phyloP scores from a whole-genome alignment of 2,113 vertebrate genomes.

The Actinemys pallida region DNA sequence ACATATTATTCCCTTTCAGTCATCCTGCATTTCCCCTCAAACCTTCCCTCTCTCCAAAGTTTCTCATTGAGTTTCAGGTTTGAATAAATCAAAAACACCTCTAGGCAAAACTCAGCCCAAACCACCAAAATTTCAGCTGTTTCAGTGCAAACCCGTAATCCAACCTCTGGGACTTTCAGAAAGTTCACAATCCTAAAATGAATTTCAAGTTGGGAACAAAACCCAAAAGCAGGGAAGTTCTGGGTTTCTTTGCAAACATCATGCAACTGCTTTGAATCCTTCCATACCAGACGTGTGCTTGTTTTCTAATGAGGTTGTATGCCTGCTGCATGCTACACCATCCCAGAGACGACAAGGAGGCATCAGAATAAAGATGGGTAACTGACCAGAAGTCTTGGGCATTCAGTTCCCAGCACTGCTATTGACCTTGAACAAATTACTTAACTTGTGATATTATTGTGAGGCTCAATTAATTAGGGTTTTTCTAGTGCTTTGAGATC shows the following conservation, averaged over 20 bases:
- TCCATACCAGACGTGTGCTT: not conserved
- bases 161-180: not conserved
- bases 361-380: not conserved
- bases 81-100: not conserved
- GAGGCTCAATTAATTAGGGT: not conserved
- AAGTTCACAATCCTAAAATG: not conserved
- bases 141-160: not conserved
- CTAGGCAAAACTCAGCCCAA: not conserved
- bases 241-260: not conserved
- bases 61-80: not conserved
- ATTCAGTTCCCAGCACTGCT: not conserved
- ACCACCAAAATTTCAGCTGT: not conserved
- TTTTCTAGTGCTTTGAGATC: not conserved
- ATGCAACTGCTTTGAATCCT: not conserved
- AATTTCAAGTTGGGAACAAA: not conserved
- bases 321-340: accelerated
- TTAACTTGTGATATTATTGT: not conserved
- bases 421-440: not conserved
- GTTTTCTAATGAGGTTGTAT: not conserved
- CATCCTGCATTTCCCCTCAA: not conserved
- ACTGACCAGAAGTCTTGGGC: not conserved
- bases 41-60: not conserved
- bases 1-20: not conserved
- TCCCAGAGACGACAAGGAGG: not conserved
- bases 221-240: not conserved